These are phyloP conservation scores for Metellina segmentata DNA, from an alignment of 2,888 invertebrate genomes.

Conservation along the genomic window DNA sequence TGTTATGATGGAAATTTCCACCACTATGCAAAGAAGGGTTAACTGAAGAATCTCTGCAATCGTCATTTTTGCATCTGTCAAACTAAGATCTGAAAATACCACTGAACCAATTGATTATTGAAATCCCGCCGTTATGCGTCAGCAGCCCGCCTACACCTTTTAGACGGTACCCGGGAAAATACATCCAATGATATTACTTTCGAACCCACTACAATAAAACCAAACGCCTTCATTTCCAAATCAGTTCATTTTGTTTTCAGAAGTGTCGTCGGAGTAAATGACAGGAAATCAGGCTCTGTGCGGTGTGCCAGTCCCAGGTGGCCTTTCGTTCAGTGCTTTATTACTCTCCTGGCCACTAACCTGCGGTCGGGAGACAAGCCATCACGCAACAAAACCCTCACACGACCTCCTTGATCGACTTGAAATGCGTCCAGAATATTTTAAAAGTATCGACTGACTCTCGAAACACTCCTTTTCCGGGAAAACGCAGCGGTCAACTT, in stretches of 20 bases:
- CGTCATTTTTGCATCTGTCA: no score
- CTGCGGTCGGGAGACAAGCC: constrained; percentile 11
- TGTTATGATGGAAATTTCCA: no score
- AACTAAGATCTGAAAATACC: no score
- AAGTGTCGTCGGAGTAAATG: constrained; percentile 35
- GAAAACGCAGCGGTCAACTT: constrained; percentile 68
- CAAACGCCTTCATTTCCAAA: constrained; percentile 17
- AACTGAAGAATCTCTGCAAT: no score
- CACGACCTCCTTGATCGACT: constrained; percentile 54
- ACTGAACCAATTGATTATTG: no score
- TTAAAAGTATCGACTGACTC: constrained; percentile 69
- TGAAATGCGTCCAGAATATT: constrained; percentile 45
- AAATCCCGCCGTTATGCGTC: no score
- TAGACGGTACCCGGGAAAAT: background rate
- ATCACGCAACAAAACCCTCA: constrained; percentile 46
- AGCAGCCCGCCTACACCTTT: background rate
- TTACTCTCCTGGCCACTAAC: constrained; percentile 40
- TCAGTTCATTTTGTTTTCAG: constrained; percentile 40
- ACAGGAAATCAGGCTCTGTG: constrained; percentile 20
- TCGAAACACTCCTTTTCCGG: constrained; percentile 17
- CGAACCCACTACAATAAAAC: background rate
- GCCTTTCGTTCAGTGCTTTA: background rate
- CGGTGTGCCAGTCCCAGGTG: background rate
- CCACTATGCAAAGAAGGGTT: no score
- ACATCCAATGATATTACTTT: background rate